phyloP scores from a whole-genome alignment of 2,113 vertebrate species.

The Colinus virginianus region DNA sequence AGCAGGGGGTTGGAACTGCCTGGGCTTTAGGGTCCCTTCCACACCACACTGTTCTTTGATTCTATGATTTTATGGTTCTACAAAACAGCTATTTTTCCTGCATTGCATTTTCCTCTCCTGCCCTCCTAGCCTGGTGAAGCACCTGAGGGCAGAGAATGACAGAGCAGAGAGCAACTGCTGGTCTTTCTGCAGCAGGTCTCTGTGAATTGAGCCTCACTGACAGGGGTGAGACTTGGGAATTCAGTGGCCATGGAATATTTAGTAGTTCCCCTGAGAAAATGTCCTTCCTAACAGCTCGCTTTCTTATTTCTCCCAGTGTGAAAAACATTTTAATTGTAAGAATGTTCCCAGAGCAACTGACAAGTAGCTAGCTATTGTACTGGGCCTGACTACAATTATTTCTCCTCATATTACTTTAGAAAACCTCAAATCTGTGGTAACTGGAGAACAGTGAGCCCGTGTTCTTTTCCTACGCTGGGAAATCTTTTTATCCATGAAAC shows the following conservation, averaged over 20 bases:
- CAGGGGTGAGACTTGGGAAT: neutral
- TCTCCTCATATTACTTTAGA: neutral
- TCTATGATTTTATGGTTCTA: neutral
- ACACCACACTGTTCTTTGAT: neutral
- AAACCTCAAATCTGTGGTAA: neutral
- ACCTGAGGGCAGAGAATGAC: neutral
- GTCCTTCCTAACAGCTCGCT: neutral
- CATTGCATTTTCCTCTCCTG: neutral
- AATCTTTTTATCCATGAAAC: neutral
- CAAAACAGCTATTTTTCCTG: neutral
- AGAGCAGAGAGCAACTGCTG: neutral
- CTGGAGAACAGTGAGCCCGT: neutral
- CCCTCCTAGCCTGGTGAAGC: neutral
- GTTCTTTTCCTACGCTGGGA: neutral
- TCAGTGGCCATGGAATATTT: neutral
- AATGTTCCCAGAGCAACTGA: neutral
- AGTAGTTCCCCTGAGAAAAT: neutral
- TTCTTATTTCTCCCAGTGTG: neutral
- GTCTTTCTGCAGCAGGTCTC: neutral
- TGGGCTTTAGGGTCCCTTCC: neutral
- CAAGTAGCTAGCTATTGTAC: neutral
- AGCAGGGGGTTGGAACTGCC: neutral
- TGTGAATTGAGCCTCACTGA: accelerated
- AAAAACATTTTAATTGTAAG: neutral
- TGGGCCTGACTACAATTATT: neutral